phyloP scores from a whole-genome alignment of 35 echinoderm and acorn worm species.

The Diadema setosum region DNA sequence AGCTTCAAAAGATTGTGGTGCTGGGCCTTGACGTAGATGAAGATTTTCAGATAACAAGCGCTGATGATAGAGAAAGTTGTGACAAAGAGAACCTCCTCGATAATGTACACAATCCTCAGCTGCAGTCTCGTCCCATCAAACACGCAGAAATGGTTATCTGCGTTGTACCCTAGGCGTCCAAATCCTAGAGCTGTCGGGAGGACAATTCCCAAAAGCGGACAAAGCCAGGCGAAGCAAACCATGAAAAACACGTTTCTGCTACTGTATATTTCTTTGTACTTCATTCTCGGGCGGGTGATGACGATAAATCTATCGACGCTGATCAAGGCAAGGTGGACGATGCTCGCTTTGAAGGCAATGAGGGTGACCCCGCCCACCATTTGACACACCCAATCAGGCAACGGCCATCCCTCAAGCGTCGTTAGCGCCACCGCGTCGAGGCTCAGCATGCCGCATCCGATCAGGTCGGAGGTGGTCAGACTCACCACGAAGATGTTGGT shows the following conservation, averaged over 20 bases:
- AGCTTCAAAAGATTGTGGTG: neutral
- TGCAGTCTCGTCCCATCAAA: neutral
- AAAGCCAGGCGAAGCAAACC: slow-evolving; percentile 52
- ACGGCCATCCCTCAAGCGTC: slow-evolving; percentile 56
- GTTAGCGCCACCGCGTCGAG: slow-evolving; percentile 59
- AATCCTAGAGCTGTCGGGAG: slow-evolving; percentile 60
- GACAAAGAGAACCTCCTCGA: slow-evolving; percentile 8
- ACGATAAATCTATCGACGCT: slow-evolving; percentile 68
- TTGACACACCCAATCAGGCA: slow-evolving; percentile 53
- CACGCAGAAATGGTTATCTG: slow-evolving; percentile 50
- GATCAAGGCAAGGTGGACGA: slow-evolving; percentile 71
- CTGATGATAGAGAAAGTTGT: neutral
- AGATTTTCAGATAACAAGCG: neutral
- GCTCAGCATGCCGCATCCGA: slow-evolving; percentile 58
- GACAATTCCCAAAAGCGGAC: slow-evolving; percentile 46
- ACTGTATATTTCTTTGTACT: slow-evolving; percentile 51
- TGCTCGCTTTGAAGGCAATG: slow-evolving; percentile 78
- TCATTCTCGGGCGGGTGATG: slow-evolving; percentile 53
- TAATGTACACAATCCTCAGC: neutral
- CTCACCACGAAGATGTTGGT: slow-evolving; percentile 95
- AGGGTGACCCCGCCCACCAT: slow-evolving; percentile 63
- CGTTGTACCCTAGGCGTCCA: slow-evolving; percentile 78
- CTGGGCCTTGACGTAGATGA: neutral
- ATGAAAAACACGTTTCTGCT: slow-evolving; percentile 36
- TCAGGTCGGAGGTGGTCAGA: slow-evolving; percentile 73